These are phyloP conservation scores for Megaustenia siamemsis DNA, from an alignment of 2,888 invertebrate species.

Conservation along the genomic window DNA sequence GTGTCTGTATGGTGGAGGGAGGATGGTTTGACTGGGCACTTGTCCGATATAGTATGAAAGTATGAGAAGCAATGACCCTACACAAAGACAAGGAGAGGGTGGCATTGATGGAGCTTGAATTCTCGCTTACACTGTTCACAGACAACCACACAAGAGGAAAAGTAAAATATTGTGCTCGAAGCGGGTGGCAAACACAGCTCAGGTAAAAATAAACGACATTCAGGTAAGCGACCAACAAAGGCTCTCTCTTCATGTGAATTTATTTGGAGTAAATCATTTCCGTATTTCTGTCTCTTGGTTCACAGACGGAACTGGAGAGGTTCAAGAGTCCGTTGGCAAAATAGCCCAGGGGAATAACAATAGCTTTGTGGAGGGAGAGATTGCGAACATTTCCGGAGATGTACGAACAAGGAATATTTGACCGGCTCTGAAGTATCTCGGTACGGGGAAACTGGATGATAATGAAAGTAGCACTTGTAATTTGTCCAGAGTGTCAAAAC, in stretches of 20 bases:
- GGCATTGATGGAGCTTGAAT: too few species aligned
- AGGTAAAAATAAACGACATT: neutral
- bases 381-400: neutral
- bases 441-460: neutral
- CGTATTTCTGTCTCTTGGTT: neutral
- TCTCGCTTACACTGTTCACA: too few species aligned
- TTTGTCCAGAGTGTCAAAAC: neutral
- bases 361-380: neutral
- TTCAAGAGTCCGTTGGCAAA: conserved; percentile 13
- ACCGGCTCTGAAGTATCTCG: too few species aligned
- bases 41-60: too few species aligned
- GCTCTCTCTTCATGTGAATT: neutral
- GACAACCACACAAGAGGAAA: too few species aligned
- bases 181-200: neutral
- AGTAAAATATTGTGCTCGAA: neutral
- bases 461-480: neutral
- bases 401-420: neutral
- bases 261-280: conserved; percentile 14
- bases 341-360: neutral
- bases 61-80: too few species aligned
- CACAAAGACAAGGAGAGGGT: too few species aligned
- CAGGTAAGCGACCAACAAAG: conserved; percentile 22
- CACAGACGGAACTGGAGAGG: neutral
- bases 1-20: too few species aligned
- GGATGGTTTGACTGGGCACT: too few species aligned